Percentiles rank a stretch among this genome's conserved stretches.
Evolutionary conservation across 1,140 invertebrate species (phyloP).

Genomic region (Zaprionus davidi): DNA sequence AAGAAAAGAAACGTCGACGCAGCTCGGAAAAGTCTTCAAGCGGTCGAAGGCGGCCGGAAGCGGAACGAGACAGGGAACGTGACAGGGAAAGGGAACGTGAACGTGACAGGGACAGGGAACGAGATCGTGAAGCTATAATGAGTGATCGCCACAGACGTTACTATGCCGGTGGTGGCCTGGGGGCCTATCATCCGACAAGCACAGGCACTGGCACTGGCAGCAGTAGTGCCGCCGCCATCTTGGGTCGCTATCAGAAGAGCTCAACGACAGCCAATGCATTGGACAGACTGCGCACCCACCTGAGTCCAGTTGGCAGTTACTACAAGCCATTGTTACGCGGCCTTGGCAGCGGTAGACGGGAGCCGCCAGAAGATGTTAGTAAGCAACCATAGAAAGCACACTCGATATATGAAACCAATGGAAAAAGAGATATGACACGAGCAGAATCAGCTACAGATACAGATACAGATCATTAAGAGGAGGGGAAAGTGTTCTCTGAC

Average conservation of each 20-base stretch:
- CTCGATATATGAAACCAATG: slow-evolving; percentile 17
- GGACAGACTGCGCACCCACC: slow-evolving; percentile 78
- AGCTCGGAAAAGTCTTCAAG: slow-evolving; percentile 67
- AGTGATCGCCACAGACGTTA: slow-evolving; percentile 80
- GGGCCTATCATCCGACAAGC: slow-evolving; percentile 38
- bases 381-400: slow-evolving; percentile 40
- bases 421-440: slow-evolving; percentile 8
- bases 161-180: slow-evolving; percentile 70
- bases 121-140: slow-evolving; percentile 58
- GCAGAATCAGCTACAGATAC: not conserved
- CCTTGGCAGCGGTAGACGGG: slow-evolving; percentile 58
- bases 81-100: slow-evolving; percentile 24
- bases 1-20: slow-evolving; percentile 66
- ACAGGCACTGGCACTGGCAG: slow-evolving; percentile 41
- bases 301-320: slow-evolving; percentile 81
- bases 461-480: not conserved
- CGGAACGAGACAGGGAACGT: slow-evolving; percentile 47
- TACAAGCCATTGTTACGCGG: slow-evolving; percentile 81
- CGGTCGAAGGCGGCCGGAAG: slow-evolving; percentile 64
- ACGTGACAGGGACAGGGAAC: slow-evolving; percentile 38
- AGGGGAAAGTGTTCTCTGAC: slow-evolving; percentile 6
- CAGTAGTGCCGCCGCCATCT: slow-evolving; percentile 40
- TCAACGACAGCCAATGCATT: slow-evolving; percentile 77
- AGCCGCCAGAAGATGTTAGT: slow-evolving; percentile 77
- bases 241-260: slow-evolving; percentile 79